These are phyloP conservation scores for Cecidostiba fungosa DNA, from an alignment of 2,888 invertebrate species.

Conservation along the genomic window DNA sequence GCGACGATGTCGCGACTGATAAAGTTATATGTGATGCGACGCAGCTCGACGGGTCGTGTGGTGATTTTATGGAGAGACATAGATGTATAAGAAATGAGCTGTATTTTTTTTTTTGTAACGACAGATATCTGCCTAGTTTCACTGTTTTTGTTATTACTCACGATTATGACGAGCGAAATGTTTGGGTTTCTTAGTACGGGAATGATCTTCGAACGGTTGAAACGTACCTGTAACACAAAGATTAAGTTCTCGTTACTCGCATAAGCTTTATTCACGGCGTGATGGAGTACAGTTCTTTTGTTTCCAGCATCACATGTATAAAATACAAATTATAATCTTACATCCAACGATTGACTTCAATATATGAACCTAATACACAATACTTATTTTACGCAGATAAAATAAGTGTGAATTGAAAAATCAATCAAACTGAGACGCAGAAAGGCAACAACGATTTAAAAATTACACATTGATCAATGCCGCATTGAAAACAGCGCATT, in stretches of 20 bases:
- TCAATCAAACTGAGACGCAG: too few species aligned
- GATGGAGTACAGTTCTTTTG: too few species aligned
- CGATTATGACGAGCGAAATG: slow-evolving; percentile 33
- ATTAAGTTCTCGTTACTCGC: slow-evolving; percentile 71
- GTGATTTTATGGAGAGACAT: background rate
- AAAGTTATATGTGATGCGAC: background rate
- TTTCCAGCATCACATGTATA: too few species aligned
- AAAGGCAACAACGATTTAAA: too few species aligned
- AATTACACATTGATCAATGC: background rate
- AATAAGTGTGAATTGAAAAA: too few species aligned
- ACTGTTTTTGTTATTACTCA: slow-evolving; percentile 38
- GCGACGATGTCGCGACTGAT: background rate
- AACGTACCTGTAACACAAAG: slow-evolving; percentile 82
- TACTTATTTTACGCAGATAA: too few species aligned
- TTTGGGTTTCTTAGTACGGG: slow-evolving; percentile 12
- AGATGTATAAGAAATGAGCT: background rate
- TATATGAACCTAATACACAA: too few species aligned
- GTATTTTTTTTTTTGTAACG: background rate
- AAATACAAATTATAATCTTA: too few species aligned
- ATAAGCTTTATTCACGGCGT: too few species aligned
- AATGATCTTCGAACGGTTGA: slow-evolving; percentile 9
- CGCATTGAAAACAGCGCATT: background rate
- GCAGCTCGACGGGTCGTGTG: background rate
- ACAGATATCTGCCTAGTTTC: slow-evolving; percentile 9
- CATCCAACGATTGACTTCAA: too few species aligned